phyloP scores from a whole-genome alignment of 2,888 invertebrate species.

The Noctua janthina region DNA sequence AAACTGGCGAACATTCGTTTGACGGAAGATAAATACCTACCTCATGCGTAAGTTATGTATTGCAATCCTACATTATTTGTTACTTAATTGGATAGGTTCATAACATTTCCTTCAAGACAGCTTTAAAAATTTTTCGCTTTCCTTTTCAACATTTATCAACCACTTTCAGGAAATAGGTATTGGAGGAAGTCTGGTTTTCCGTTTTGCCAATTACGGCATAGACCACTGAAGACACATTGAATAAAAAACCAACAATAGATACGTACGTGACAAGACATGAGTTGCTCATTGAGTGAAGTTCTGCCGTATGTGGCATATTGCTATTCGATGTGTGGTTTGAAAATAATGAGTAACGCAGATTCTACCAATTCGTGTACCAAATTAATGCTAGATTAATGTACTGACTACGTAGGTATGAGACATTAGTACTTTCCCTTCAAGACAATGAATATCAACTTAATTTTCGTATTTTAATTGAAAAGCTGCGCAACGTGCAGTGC shows the following conservation, averaged over 20 bases:
- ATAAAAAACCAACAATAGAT: not conserved
- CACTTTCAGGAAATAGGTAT: not conserved
- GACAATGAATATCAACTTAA: not conserved
- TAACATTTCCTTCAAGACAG: not conserved
- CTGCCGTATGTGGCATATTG: not conserved
- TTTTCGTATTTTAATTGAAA: conserved; percentile 10
- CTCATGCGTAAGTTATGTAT: not conserved
- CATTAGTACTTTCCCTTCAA: not conserved
- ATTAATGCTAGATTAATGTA: not conserved
- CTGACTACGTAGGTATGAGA: not conserved
- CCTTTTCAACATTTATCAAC: not conserved
- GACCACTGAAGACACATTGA: not conserved
- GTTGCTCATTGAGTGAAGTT: not conserved
- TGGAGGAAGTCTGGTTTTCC: not conserved
- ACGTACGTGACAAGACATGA: not conserved
- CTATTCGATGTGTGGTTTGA: not conserved
- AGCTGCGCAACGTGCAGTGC: not conserved
- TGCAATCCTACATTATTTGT: not conserved
- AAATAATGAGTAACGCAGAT: not conserved
- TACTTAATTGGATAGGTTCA: not conserved
- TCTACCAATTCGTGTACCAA: not conserved
- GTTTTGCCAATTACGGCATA: not conserved
- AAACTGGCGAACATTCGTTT: not conserved
- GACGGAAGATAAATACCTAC: not conserved
- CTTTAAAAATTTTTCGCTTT: not conserved